phyloP scores from a whole-genome alignment of 2,888 invertebrate species.

The Amiota mariae region DNA sequence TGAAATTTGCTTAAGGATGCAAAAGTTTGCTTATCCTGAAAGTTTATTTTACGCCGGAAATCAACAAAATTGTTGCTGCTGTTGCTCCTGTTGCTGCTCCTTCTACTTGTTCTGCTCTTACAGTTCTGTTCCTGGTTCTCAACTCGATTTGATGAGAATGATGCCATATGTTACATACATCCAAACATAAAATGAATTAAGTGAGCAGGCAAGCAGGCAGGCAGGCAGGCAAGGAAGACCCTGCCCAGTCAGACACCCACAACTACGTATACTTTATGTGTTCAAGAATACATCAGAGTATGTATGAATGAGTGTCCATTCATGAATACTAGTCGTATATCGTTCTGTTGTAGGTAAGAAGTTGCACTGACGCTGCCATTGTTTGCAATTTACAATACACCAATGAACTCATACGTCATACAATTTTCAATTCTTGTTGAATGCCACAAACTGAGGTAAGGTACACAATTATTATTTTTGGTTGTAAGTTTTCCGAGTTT shows the following conservation, averaged over 20 bases:
- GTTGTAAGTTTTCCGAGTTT: too few species aligned
- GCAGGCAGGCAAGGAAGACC: background rate
- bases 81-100: background rate
- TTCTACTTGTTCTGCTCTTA: background rate
- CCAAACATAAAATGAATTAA: background rate
- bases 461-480: too few species aligned
- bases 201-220: too few species aligned
- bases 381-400: too few species aligned
- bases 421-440: too few species aligned
- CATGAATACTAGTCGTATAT: too few species aligned
- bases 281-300: conserved; percentile 14
- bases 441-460: too few species aligned
- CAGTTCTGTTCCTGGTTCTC: background rate
- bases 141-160: conserved; percentile 1
- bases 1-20: conserved; percentile 65
- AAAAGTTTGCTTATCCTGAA: conserved; percentile 66
- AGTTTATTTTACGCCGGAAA: conserved; percentile 66
- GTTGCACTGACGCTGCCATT: too few species aligned
- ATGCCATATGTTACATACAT: conserved; percentile 41
- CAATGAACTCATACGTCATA: too few species aligned
- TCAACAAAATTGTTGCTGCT: conserved; percentile 60
- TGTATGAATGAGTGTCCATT: conserved; percentile 35
- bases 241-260: background rate
- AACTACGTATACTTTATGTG: conserved; percentile 7
- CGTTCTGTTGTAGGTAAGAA: too few species aligned